These are phyloP conservation scores for Automeris io DNA, from an alignment of 2,888 invertebrate genomes.

Conservation along the genomic window DNA sequence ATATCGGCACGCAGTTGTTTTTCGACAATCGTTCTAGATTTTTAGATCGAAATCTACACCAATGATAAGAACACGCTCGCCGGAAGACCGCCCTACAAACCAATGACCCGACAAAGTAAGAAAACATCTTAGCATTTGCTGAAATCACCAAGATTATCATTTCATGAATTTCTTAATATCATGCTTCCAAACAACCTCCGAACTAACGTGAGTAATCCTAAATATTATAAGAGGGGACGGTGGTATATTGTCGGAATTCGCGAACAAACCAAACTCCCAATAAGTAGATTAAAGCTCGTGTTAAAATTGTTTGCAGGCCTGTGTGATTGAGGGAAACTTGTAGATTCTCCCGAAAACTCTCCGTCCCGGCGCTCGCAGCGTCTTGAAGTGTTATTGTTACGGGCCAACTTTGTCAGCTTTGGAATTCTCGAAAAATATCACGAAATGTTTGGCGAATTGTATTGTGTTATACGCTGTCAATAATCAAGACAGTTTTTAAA, in stretches of 20 bases:
- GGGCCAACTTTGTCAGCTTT: neutral
- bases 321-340: neutral
- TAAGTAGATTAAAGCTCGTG: slow-evolving; percentile 18
- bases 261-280: slow-evolving; percentile 6
- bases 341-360: neutral
- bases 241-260: neutral
- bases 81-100: too few relatives aligned
- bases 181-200: neutral
- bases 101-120: too few relatives aligned
- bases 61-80: too few relatives aligned
- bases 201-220: neutral
- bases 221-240: neutral
- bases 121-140: too few relatives aligned
- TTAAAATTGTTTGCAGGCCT: slow-evolving; percentile 17
- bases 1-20: too few relatives aligned
- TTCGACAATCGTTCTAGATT: too few relatives aligned
- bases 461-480: too few relatives aligned
- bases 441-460: too few relatives aligned
- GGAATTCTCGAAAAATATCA: neutral
- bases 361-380: neutral
- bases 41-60: too few relatives aligned
- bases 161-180: neutral
- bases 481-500: too few relatives aligned
- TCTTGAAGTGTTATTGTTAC: neutral
- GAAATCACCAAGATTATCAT: too few relatives aligned